phyloP scores from a whole-genome alignment of 1,140 invertebrate genomes.

The Prorops nasuta region DNA sequence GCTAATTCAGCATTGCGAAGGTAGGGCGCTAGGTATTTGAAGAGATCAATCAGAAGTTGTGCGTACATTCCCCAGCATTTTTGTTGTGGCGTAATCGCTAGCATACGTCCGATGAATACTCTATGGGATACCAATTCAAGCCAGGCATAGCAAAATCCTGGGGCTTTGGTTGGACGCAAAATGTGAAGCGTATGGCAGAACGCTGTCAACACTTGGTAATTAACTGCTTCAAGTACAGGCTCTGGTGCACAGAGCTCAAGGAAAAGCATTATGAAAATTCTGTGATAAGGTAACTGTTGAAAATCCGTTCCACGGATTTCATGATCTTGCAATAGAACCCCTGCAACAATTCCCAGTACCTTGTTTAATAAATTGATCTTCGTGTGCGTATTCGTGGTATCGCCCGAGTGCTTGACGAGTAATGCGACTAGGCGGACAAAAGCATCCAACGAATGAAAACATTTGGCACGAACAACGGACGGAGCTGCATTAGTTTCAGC shows the following conservation, averaged over 20 bases:
- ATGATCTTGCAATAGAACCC: slow-evolving; percentile 92
- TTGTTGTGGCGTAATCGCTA: slow-evolving; percentile 83
- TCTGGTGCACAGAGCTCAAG: slow-evolving; percentile 94
- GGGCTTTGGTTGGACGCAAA: slow-evolving; percentile 88
- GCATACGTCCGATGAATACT: slow-evolving; percentile 91
- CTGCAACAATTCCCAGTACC: slow-evolving; percentile 92
- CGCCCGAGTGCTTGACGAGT: slow-evolving; percentile 93
- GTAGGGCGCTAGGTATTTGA: slow-evolving; percentile 96
- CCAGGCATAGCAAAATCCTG: slow-evolving; percentile 98
- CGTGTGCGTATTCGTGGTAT: slow-evolving; percentile 83
- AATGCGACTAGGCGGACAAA: slow-evolving; percentile 92
- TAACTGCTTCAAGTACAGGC: slow-evolving; percentile 87
- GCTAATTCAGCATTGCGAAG: slow-evolving; percentile 93
- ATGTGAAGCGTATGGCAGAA: slow-evolving; percentile 92
- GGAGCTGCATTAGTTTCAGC: slow-evolving; percentile 61
- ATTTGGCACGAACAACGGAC: slow-evolving; percentile 79
- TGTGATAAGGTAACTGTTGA: slow-evolving; percentile 95
- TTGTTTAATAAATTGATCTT: slow-evolving; percentile 98
- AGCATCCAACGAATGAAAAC: slow-evolving; percentile 93
- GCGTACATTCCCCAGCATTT: slow-evolving; percentile 87
- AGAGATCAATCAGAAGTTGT: slow-evolving; percentile 91
- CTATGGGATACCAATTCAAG: slow-evolving; percentile 95
- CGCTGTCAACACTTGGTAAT: slow-evolving; percentile 84
- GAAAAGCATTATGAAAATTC: slow-evolving; percentile 96
- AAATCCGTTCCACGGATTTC: slow-evolving; percentile 86